Evolutionary conservation across 2,888 invertebrate species (phyloP).

Genomic region (Lapara coniferarum): DNA sequence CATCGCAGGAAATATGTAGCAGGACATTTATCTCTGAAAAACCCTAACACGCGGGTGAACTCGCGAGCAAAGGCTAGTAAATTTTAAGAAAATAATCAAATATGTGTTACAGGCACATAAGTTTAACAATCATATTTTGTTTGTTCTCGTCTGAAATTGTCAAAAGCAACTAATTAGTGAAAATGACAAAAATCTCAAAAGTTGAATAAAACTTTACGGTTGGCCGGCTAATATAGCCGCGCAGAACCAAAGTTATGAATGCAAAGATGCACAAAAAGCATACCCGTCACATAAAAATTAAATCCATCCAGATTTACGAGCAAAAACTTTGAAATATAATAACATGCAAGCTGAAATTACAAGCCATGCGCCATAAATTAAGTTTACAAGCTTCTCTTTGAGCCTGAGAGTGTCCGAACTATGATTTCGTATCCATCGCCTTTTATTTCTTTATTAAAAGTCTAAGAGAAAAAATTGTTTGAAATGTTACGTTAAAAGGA

Average conservation of each 20-base stretch:
- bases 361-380: constrained; percentile 68
- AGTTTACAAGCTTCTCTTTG: constrained; percentile 53
- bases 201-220: neutral
- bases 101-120: no score
- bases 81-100: no score
- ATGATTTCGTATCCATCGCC: constrained; percentile 52
- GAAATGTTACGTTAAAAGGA: no score
- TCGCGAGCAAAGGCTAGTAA: no score
- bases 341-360: constrained; percentile 72
- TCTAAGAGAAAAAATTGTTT: constrained; percentile 37
- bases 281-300: constrained; percentile 74
- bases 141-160: no score
- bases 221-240: neutral
- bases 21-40: no score
- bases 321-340: constrained; percentile 78
- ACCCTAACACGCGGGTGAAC: no score
- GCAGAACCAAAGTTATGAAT: neutral
- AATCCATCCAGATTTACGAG: constrained; percentile 72
- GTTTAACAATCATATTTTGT: no score
- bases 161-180: neutral
- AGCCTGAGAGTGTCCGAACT: constrained; percentile 49
- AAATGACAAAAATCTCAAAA: neutral
- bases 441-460: constrained; percentile 38
- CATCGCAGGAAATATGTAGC: no score
- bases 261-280: constrained; percentile 43